Evolutionary conservation across 2,113 vertebrate genomes (phyloP).

Genomic region (Thunnus maccoyii): DNA sequence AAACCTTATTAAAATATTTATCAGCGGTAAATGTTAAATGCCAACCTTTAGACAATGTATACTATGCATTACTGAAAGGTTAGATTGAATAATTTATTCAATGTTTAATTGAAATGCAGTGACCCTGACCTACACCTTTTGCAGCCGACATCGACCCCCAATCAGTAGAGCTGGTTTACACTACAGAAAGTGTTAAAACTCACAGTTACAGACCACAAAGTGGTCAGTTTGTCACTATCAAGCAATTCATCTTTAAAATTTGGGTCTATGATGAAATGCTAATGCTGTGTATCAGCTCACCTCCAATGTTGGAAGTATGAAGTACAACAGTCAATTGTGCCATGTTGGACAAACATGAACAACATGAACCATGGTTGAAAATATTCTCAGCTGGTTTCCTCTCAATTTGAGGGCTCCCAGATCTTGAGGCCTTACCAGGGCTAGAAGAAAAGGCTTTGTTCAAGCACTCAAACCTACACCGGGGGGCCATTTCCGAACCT

Average conservation of each 20-base stretch:
- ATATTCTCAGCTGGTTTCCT: neutral
- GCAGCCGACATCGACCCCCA: neutral
- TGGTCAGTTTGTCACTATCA: neutral
- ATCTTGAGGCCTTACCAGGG: neutral
- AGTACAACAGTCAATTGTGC: neutral
- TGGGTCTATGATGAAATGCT: too few relatives aligned
- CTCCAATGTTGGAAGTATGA: neutral
- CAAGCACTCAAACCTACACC: conserved; percentile 15
- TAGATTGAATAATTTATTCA: neutral
- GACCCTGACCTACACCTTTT: neutral
- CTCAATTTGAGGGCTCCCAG: conserved; percentile 35
- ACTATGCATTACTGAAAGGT: too few relatives aligned
- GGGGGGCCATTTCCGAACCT: conserved; percentile 32
- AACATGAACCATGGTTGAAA: neutral
- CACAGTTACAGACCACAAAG: neutral
- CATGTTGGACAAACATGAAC: conserved; percentile 48
- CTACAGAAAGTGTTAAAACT: too few relatives aligned
- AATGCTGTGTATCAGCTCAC: neutral
- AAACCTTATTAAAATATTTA: too few relatives aligned
- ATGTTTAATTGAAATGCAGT: conserved; percentile 1
- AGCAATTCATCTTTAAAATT: neutral
- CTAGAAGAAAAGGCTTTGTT: neutral
- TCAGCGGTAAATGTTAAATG: too few relatives aligned
- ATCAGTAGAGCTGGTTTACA: neutral
- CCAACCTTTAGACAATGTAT: too few relatives aligned